Evolutionary conservation across 2,888 invertebrate species (phyloP).

Genomic region (Sericinus montela): DNA sequence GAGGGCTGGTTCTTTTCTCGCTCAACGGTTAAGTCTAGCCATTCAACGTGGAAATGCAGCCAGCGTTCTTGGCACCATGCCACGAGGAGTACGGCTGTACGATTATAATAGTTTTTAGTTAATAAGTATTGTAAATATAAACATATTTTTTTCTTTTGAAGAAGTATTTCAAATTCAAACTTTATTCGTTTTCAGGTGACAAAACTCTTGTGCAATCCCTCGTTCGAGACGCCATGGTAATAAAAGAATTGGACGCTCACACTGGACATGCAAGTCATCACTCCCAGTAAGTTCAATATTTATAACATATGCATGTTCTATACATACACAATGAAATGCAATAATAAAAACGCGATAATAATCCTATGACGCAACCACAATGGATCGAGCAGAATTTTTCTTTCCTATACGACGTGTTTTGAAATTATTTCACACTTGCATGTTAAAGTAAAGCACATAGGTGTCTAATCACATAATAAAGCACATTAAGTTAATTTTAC

Average conservation of each 20-base stretch:
- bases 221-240: conserved; percentile 94
- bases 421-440: conserved; percentile 17
- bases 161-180: too few species aligned
- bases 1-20: too few species aligned
- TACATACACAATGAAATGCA: conserved; percentile 23
- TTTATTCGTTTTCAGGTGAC: conserved; percentile 82
- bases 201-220: conserved; percentile 93
- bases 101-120: too few species aligned
- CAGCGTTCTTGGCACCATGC: too few species aligned
- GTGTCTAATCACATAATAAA: conserved; percentile 28
- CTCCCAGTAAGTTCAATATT: conserved; percentile 85
- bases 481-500: conserved; percentile 43
- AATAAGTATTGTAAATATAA: too few species aligned
- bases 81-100: too few species aligned
- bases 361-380: background rate
- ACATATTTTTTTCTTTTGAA: too few species aligned
- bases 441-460: conserved; percentile 21
- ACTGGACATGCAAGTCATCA: conserved; percentile 84
- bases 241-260: conserved; percentile 88
- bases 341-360: conserved; percentile 5
- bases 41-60: too few species aligned
- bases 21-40: too few species aligned
- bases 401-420: background rate
- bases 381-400: conserved; percentile 3
- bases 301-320: conserved; percentile 42